phyloP scores from a whole-genome alignment of 2,888 invertebrate genomes.

The Serrognathus titanus region DNA sequence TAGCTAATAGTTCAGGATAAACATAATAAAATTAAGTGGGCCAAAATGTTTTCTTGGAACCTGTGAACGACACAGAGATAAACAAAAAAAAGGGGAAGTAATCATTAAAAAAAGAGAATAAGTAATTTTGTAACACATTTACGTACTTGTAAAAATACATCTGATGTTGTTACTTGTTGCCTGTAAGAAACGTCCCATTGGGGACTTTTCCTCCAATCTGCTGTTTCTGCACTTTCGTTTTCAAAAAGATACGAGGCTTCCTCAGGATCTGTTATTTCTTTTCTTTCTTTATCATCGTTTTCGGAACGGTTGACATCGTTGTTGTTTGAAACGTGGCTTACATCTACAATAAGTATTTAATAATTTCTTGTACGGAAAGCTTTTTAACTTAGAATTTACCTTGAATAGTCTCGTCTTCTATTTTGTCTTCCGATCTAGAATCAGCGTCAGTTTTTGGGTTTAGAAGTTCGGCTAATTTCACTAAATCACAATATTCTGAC shows the following conservation, averaged over 20 bases:
- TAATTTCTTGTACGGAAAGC: not conserved
- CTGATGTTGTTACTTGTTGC: slow-evolving; percentile 81
- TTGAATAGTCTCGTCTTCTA: slow-evolving; percentile 20
- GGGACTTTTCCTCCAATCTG: slow-evolving; percentile 64
- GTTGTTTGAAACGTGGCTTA: slow-evolving; percentile 38
- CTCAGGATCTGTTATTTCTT: slow-evolving; percentile 10
- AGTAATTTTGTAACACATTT: too few species aligned
- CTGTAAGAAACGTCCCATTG: slow-evolving; percentile 79
- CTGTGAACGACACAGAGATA: too few species aligned
- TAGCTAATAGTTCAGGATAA: too few species aligned
- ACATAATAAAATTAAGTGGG: too few species aligned
- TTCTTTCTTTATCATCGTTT: not conserved
- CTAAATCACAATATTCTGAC: slow-evolving; percentile 37
- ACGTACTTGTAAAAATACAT: slow-evolving; percentile 76
- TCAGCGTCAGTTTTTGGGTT: slow-evolving; percentile 33
- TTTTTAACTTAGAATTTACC: not conserved
- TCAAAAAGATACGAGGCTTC: slow-evolving; percentile 11
- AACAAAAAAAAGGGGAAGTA: not conserved
- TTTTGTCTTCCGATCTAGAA: slow-evolving; percentile 38
- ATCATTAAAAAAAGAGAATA: not conserved
- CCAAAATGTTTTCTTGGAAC: too few species aligned
- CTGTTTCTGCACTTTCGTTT: slow-evolving; percentile 27
- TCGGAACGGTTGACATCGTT: not conserved
- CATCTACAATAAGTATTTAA: slow-evolving; percentile 26
- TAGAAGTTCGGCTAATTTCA: slow-evolving; percentile 42